Percentiles rank a stretch among this genome's conserved stretches.
phyloP scores from a whole-genome alignment of 2,888 invertebrate genomes.

The Ceriagrion tenellum region DNA sequence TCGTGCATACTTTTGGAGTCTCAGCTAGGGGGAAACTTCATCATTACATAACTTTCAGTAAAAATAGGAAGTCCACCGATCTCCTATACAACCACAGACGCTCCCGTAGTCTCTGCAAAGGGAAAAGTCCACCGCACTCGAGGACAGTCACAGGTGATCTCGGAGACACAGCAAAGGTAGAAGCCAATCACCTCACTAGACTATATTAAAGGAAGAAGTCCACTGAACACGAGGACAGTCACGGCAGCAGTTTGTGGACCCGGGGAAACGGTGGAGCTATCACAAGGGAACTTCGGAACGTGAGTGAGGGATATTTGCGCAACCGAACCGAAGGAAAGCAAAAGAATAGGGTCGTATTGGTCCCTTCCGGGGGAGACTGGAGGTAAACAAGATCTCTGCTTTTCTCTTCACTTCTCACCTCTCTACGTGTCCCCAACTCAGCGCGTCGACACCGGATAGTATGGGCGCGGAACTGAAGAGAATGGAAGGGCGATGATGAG shows the following conservation, averaged over 20 bases:
- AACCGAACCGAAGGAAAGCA: neutral
- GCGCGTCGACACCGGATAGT: neutral
- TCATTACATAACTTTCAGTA: too few relatives aligned
- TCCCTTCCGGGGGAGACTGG: neutral
- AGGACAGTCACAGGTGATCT: too few relatives aligned
- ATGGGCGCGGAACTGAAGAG: neutral
- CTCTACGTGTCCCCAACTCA: neutral
- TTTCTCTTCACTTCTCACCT: neutral
- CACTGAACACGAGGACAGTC: neutral
- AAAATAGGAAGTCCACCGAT: too few relatives aligned
- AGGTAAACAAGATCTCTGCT: neutral
- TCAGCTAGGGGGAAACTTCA: too few relatives aligned
- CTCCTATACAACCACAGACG: too few relatives aligned
- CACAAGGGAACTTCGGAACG: neutral
- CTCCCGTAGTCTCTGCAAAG: too few relatives aligned
- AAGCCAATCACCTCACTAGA: too few relatives aligned
- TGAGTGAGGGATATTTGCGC: neutral
- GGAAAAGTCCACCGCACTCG: too few relatives aligned
- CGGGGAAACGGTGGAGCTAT: neutral
- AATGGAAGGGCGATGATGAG: neutral
- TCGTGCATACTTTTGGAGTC: too few relatives aligned
- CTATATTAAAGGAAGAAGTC: neutral
- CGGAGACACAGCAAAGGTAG: too few relatives aligned
- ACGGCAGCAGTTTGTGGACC: neutral
- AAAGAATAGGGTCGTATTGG: conserved; percentile 14